phyloP scores from a whole-genome alignment of 1,140 invertebrate genomes.

The Listronotus bonariensis region DNA sequence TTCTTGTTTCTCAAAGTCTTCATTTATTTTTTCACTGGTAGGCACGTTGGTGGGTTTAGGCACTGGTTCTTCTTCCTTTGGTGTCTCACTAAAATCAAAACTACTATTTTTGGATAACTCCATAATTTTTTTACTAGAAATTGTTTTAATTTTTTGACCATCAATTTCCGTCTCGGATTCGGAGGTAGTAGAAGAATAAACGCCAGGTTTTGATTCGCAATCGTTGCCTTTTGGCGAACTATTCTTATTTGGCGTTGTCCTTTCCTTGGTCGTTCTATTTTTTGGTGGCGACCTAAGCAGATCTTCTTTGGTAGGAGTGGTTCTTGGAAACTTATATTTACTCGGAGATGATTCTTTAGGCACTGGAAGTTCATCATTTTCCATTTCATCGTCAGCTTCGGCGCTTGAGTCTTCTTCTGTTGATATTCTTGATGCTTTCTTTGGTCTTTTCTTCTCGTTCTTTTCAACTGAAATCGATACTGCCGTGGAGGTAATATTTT shows the following conservation, averaged over 20 bases:
- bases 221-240: constrained; percentile 38
- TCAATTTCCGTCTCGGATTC: constrained; percentile 56
- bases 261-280: constrained; percentile 50
- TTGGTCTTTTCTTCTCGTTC: constrained; percentile 60
- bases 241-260: constrained; percentile 48
- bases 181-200: constrained; percentile 48
- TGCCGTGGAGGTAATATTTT: constrained; percentile 16
- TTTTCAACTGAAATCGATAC: constrained; percentile 37
- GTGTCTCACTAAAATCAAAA: constrained; percentile 44
- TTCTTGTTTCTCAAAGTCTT: constrained; percentile 19
- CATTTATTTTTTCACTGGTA: constrained; percentile 22
- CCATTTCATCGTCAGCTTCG: constrained; percentile 67
- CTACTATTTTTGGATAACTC: constrained; percentile 40
- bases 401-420: constrained; percentile 64
- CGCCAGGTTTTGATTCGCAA: constrained; percentile 41
- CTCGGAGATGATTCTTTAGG: constrained; percentile 45
- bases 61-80: constrained; percentile 56
- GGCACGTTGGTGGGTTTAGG: constrained; percentile 47
- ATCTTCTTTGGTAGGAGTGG: constrained; percentile 47
- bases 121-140: constrained; percentile 51
- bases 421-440: constrained; percentile 50
- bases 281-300: constrained; percentile 33
- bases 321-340: constrained; percentile 53
- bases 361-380: constrained; percentile 59
- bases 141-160: constrained; percentile 54